Evolutionary conservation across 1,140 invertebrate species (phyloP).

Genomic region (Pristionchus pacificus): DNA sequence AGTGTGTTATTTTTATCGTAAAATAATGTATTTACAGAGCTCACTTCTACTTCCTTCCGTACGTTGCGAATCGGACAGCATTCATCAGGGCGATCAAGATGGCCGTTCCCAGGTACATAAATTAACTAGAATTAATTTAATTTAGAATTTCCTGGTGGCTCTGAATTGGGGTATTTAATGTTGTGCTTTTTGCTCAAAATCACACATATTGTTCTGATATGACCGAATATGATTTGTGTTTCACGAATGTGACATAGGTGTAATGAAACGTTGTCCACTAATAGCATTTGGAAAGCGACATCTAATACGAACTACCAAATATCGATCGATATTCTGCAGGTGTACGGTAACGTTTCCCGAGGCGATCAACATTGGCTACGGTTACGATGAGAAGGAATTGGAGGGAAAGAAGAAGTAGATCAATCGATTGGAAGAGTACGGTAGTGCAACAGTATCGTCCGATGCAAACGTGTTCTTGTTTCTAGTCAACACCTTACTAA

Average conservation of each 20-base stretch:
- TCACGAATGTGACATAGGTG: not conserved
- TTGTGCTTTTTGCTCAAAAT: not conserved
- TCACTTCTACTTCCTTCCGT: constrained; percentile 38
- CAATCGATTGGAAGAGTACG: too few relatives aligned
- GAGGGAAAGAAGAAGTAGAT: constrained; percentile 13
- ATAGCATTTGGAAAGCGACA: not conserved
- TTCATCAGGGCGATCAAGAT: constrained; percentile 33
- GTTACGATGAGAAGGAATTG: constrained; percentile 26
- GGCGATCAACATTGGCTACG: constrained; percentile 26
- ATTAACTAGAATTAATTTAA: too few relatives aligned
- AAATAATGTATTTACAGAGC: too few relatives aligned
- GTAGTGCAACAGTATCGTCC: too few relatives aligned
- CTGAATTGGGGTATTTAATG: not conserved
- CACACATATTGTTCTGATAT: not conserved
- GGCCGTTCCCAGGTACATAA: constrained; percentile 29
- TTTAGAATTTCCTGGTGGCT: too few relatives aligned
- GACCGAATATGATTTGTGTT: not conserved
- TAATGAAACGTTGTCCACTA: not conserved
- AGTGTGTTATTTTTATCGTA: too few relatives aligned
- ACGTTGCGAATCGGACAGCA: constrained; percentile 32
- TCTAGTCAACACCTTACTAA: too few relatives aligned
- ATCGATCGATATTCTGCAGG: not conserved
- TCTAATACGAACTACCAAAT: not conserved
- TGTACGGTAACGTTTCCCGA: constrained; percentile 30
- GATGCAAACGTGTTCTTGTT: too few relatives aligned